Base-by-base conservation (phyloP, 35 echinoderm and acorn worm genomes). In the Lytechinus pictus region DNA sequence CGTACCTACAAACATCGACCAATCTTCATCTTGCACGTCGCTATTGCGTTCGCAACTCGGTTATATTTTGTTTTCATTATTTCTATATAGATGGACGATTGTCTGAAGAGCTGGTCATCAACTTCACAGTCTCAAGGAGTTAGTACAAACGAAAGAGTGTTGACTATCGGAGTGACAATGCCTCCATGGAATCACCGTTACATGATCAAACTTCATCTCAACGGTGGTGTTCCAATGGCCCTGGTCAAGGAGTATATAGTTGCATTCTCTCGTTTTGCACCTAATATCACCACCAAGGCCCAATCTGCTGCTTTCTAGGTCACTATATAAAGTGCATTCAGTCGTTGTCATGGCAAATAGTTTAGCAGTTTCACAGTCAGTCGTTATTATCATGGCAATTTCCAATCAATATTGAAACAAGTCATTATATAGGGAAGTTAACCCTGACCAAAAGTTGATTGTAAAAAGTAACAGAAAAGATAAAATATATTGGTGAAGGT, bases 161-260 rank as follows among this genome's bases (percentile, higher is more conserved):
- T 97, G 27, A 97, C 94, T 10, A 61, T 97, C 5, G 96, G 96
- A 19, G 96, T 97, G 61, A 95, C 95, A 51, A 52, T 97, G 53
- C 96, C 96, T 9, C 96, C 96, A 89, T 97, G 96, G 96, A 92
- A 91, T 79, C 54, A 95, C 27, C 96, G 94, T 21, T 95, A 95
- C 28, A 97, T 95, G 79, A n/a, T 97, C 8, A 55, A 92, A 51
- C 91, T 97, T n/a, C 96, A 97, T 54, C 92, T 93, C 29, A 93
- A 93, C 11, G 53, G 29, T 9, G 92, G 92, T 9, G 92, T 57
- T 54, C 92, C 92, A 19, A 54, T 93, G 54, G 54, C 92, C 9
- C 54, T 93, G 19, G 92, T 93, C 13, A 93, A 93, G 92, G 92
- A 93, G 9, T 93, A 93, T 54, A 93, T 93, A 3, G 92, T 93